phyloP scores from a whole-genome alignment of 2,888 invertebrate genomes.

The Cephus nigrinus region DNA sequence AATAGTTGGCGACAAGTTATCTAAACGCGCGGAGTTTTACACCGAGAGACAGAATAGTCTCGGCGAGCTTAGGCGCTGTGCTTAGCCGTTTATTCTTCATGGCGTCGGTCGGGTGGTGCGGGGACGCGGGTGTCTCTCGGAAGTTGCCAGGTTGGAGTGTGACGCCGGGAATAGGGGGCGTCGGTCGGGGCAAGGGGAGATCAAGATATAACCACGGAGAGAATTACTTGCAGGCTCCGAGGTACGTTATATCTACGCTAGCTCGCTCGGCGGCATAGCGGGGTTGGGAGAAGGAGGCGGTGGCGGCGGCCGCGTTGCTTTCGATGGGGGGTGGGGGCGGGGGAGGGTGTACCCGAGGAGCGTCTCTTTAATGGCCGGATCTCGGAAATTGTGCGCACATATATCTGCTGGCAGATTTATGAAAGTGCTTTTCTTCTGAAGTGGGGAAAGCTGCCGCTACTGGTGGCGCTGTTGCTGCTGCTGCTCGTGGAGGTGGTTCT shows the following conservation, averaged over 20 bases:
- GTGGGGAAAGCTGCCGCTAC: constrained; percentile 64
- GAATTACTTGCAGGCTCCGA: constrained; percentile 54
- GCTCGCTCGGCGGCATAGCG: constrained; percentile 33
- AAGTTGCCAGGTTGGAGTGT: constrained; percentile 10
- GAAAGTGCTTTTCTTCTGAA: constrained; percentile 80
- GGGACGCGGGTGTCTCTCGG: constrained; percentile 4
- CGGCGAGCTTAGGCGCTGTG: constrained; percentile 25
- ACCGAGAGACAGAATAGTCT: constrained; percentile 23
- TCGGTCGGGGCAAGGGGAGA: constrained; percentile 38
- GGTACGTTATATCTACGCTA: constrained; percentile 51
- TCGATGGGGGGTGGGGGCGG: constrained; percentile 29
- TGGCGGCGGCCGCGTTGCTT: constrained; percentile 30
- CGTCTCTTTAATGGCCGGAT: constrained; percentile 87
- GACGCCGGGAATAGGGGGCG: constrained; percentile 23
- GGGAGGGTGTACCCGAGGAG: constrained; percentile 45
- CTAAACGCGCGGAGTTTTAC: constrained; percentile 56
- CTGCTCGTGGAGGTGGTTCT: constrained; percentile 16
- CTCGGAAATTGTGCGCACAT: constrained; percentile 92
- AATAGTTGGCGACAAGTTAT: constrained; percentile 43
- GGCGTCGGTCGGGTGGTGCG: constrained; percentile 21
- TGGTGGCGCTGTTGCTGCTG: constrained; percentile 38
- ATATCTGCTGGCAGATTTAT: constrained; percentile 91
- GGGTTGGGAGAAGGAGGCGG: constrained; percentile 30
- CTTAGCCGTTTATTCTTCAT: constrained; percentile 46
- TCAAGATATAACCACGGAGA: constrained; percentile 60